Percentiles rank a stretch among this genome's conserved stretches.
Evolutionary conservation across 2,113 vertebrate species (phyloP).

Genomic region (Protobothrops flavoviridis): DNA sequence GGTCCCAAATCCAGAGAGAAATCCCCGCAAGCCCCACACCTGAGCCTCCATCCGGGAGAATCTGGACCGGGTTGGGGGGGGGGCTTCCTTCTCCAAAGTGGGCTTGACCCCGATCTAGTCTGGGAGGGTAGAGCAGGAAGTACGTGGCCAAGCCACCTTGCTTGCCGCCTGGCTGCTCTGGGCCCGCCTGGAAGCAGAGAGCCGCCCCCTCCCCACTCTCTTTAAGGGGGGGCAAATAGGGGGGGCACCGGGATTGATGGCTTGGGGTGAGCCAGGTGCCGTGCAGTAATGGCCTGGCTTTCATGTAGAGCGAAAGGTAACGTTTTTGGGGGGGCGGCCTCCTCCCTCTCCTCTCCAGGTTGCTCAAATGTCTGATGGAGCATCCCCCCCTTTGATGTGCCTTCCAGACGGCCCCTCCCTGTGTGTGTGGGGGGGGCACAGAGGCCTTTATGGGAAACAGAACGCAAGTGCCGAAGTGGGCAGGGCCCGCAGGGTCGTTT

Average conservation of each 20-base stretch:
- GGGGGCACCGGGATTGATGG: conserved; percentile 16
- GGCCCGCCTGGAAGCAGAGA: accelerated
- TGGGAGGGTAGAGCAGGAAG: accelerated
- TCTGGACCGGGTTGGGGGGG: accelerated
- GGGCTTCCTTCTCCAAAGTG: neutral
- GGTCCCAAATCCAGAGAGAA: no score
- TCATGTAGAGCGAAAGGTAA: conserved; percentile 53
- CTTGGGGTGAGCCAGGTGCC: conserved; percentile 21
- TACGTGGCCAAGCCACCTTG: accelerated
- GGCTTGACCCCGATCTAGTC: neutral
- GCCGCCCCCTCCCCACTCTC: neutral
- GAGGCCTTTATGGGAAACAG: conserved; percentile 62
- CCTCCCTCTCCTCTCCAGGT: neutral
- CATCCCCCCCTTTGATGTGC: conserved; percentile 59
- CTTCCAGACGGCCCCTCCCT: conserved; percentile 54
- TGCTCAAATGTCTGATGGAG: conserved; percentile 1
- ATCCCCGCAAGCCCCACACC: neutral
- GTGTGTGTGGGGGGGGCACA: neutral
- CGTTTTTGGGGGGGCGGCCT: conserved; percentile 11
- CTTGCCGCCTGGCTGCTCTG: neutral
- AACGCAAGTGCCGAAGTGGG: conserved; percentile 28
- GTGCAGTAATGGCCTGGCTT: conserved; percentile 35
- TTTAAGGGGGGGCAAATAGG: neutral
- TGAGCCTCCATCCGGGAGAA: neutral
- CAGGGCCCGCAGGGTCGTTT: conserved; percentile 43